A percentile compares a stretch with the other conserved stretches of the same genome.
These are phyloP conservation scores for Marmota monax DNA, from an alignment of 2,113 vertebrate species.

Conservation along the genomic window DNA sequence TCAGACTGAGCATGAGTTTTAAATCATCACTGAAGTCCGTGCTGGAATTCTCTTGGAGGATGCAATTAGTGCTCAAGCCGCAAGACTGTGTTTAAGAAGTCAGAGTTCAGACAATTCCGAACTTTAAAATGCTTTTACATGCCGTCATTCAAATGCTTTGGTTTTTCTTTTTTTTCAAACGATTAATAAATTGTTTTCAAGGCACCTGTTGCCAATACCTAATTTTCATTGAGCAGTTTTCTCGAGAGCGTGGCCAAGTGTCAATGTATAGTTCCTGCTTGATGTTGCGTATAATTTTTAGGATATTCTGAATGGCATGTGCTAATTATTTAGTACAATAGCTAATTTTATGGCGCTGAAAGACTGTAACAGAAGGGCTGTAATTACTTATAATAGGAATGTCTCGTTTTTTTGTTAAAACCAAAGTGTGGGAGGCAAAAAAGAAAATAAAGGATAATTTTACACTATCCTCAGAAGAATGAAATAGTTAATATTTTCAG, in stretches of 20 bases:
- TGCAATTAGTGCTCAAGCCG: constrained; percentile 79
- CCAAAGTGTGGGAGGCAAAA: constrained; percentile 83
- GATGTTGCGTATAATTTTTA: constrained; percentile 91
- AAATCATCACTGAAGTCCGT: constrained; percentile 61
- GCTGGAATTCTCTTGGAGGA: constrained; percentile 74
- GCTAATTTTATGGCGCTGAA: constrained; percentile 89
- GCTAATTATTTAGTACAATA: constrained; percentile 93
- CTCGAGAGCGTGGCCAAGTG: constrained; percentile 83
- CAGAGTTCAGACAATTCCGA: constrained; percentile 83
- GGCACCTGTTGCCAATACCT: constrained; percentile 87
- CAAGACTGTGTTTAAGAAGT: constrained; percentile 83
- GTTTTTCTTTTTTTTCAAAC: constrained; percentile 65
- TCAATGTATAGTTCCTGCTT: constrained; percentile 89
- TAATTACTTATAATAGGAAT: constrained; percentile 89
- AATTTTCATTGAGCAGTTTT: constrained; percentile 87
- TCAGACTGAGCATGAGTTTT: accelerated
- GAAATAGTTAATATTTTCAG: constrained; percentile 87
- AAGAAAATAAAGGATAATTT: constrained; percentile 81
- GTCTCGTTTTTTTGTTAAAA: constrained; percentile 87
- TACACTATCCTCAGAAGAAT: constrained; percentile 59
- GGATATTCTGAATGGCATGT: constrained; percentile 91
- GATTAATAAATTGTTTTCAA: constrained; percentile 87
- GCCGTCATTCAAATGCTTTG: constrained; percentile 79
- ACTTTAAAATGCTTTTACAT: constrained; percentile 82
- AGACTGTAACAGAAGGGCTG: constrained; percentile 87